Conservation (phyloP, 2,888 invertebrate species). For the Crocallis elinguaria region DNA sequence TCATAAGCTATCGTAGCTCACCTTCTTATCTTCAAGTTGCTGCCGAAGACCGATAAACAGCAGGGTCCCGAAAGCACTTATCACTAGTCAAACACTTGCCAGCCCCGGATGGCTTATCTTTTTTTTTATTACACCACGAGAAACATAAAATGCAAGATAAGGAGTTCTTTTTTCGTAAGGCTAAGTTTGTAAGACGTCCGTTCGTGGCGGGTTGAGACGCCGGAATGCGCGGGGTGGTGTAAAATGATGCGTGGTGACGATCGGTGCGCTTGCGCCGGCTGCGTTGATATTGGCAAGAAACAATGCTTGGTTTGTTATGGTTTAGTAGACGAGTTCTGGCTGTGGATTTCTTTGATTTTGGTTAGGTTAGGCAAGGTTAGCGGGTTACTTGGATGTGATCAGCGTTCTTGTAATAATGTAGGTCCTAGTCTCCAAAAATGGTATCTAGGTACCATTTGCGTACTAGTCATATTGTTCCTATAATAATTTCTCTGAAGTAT, state of each 20-base stretch:
- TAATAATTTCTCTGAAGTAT: too few relatives aligned
- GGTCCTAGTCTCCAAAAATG: neutral
- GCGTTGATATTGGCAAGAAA: slow-evolving; percentile 12
- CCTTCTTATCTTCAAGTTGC: slow-evolving; percentile 75
- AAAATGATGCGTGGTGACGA: slow-evolving; percentile 49
- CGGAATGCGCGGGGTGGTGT: slow-evolving; percentile 61
- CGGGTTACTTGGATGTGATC: neutral
- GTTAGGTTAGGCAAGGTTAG: neutral
- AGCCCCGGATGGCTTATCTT: slow-evolving; percentile 51
- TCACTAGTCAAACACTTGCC: slow-evolving; percentile 72
- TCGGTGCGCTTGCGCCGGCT: slow-evolving; percentile 62
- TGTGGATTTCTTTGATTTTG: slow-evolving; percentile 7
- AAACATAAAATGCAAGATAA: slow-evolving; percentile 60
- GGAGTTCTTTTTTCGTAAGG: slow-evolving; percentile 37
- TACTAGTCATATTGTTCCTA: too few relatives aligned
- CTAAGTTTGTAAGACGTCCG: slow-evolving; percentile 50
- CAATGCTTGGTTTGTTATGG: slow-evolving; percentile 29
- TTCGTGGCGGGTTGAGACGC: slow-evolving; percentile 49
- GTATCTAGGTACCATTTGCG: too few relatives aligned
- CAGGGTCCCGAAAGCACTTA: slow-evolving; percentile 64
- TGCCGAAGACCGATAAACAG: slow-evolving; percentile 64
- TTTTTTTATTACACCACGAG: slow-evolving; percentile 62
- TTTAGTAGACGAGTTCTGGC: slow-evolving; percentile 25
- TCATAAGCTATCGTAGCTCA: slow-evolving; percentile 80
- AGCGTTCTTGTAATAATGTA: neutral